Conservation (phyloP, 2,113 vertebrate species). For the Gila orcuttii region DNA sequence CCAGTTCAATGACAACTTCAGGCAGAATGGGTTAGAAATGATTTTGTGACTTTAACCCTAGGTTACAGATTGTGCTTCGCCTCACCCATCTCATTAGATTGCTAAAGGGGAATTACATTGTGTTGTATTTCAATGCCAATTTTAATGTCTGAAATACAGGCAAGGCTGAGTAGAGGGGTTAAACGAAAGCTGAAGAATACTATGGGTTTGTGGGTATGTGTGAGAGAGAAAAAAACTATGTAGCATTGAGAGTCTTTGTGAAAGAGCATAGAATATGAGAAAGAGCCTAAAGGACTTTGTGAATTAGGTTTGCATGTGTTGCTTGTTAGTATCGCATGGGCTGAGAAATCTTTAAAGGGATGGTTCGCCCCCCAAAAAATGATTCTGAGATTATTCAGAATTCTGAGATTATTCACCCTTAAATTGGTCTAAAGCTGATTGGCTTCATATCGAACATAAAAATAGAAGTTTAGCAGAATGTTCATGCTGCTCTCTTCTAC, state of each 20-base stretch:
- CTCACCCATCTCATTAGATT: slow-evolving; percentile 1
- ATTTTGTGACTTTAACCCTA: slow-evolving; percentile 23
- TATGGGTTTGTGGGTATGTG: background rate
- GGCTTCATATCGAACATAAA: background rate
- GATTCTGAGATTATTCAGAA: background rate
- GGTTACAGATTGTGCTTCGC: background rate
- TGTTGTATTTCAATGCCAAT: slow-evolving; percentile 7
- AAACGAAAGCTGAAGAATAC: slow-evolving; percentile 3
- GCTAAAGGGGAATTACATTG: background rate
- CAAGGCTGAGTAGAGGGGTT: background rate
- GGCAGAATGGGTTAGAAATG: background rate
- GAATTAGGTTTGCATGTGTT: background rate
- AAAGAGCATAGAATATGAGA: slow-evolving; percentile 12
- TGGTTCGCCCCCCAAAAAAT: background rate
- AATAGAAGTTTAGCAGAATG: background rate
- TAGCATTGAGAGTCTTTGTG: background rate
- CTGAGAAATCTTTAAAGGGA: background rate
- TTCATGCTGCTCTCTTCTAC: background rate
- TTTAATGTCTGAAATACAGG: slow-evolving; percentile 11
- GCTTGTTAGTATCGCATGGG: background rate
- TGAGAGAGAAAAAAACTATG: background rate
- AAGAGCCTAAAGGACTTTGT: background rate
- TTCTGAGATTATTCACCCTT: background rate
- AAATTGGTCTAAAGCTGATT: background rate
- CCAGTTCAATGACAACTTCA: slow-evolving; percentile 35